phyloP scores from a whole-genome alignment of 2,113 vertebrate genomes.

The Phylloscopus trochiloides region DNA sequence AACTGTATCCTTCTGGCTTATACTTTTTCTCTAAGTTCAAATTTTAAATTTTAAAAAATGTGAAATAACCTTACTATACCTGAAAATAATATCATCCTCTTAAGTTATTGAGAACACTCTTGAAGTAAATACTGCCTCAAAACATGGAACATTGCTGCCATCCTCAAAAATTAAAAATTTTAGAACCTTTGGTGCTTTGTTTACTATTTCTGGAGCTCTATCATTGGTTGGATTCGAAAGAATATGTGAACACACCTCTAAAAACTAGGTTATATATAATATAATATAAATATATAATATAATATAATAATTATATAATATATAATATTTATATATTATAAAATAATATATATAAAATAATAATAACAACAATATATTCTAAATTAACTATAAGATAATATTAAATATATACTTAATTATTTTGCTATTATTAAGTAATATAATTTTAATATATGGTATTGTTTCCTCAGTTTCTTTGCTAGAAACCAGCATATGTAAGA shows the following conservation, averaged over 20 bases:
- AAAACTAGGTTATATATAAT: background rate
- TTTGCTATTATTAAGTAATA: background rate
- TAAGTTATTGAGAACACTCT: background rate
- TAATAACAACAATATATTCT: background rate
- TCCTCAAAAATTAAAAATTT: background rate
- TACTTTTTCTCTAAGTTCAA: background rate
- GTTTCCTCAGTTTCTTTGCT: background rate
- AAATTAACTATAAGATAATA: background rate
- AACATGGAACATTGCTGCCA: background rate
- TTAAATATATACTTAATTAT: background rate
- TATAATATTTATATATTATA: too few species aligned
- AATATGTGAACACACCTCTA: background rate
- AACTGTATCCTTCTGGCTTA: background rate
- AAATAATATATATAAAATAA: too few species aligned
- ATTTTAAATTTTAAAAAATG: background rate
- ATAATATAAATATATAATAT: too few species aligned
- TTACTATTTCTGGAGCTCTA: background rate
- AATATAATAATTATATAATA: too few species aligned
- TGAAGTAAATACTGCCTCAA: background rate
- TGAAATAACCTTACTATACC: background rate
- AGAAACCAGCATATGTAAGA: background rate
- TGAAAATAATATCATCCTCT: background rate
- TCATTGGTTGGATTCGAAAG: background rate
- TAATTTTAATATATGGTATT: background rate
- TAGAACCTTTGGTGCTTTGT: background rate